phyloP scores from a whole-genome alignment of 1,140 invertebrate species.

The Drosophila ananassae region DNA sequence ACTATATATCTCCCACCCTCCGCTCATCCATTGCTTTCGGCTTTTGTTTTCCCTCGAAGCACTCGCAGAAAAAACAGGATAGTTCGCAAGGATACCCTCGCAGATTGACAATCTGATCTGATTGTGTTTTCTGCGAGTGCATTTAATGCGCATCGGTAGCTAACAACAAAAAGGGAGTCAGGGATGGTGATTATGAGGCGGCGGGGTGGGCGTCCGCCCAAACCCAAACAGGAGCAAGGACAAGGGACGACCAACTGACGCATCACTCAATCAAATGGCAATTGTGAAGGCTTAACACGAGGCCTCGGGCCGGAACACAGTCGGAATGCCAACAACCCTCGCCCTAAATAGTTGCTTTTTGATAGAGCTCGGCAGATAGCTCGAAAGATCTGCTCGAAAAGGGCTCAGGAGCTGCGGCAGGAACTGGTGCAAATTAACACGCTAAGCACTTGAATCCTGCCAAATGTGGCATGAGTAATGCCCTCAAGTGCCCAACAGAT shows the following conservation, averaged over 20 bases:
- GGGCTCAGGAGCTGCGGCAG: not conserved
- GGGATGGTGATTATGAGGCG: constrained; percentile 31
- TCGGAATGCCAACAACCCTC: constrained; percentile 37
- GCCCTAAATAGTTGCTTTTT: constrained; percentile 10
- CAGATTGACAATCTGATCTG: too few relatives aligned
- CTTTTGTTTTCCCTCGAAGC: constrained; percentile 11
- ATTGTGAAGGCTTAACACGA: constrained; percentile 77
- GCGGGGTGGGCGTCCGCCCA: not conserved
- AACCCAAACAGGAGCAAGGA: constrained; percentile 15
- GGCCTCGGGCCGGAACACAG: constrained; percentile 25
- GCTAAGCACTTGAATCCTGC: constrained; percentile 79
- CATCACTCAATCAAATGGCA: constrained; percentile 82
- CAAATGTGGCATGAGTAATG: constrained; percentile 81
- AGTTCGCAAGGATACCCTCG: not conserved
- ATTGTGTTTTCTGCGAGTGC: constrained; percentile 24
- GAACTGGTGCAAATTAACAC: constrained; percentile 76
- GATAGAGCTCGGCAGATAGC: not conserved
- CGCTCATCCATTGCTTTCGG: not conserved
- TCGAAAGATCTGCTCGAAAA: not conserved
- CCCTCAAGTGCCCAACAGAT: constrained; percentile 77
- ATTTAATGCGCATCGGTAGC: constrained; percentile 50
- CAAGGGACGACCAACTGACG: constrained; percentile 48
- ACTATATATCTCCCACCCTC: constrained; percentile 8
- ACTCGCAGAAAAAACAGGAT: constrained; percentile 7
- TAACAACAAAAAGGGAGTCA: constrained; percentile 17